These are phyloP conservation scores for Eristalis tenax DNA, from an alignment of 2,888 invertebrate genomes.

Conservation along the genomic window DNA sequence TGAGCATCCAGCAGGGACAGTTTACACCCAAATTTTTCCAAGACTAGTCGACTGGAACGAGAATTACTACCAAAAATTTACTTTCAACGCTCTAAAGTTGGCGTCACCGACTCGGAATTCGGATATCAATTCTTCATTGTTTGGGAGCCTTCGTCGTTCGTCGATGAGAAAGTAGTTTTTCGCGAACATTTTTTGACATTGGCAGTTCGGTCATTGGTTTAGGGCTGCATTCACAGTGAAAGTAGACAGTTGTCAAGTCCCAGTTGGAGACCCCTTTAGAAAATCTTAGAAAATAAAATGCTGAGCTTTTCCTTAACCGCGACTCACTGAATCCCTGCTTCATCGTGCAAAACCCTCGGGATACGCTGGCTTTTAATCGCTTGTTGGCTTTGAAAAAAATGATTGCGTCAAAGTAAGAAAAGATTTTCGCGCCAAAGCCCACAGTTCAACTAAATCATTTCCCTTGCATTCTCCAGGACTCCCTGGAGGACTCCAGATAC, in stretches of 20 bases:
- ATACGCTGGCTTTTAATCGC: slow-evolving; percentile 17
- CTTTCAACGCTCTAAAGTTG: no score
- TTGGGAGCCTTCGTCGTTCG: no score
- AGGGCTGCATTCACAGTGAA: no score
- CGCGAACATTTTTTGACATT: no score
- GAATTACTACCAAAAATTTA: no score
- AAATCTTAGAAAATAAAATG: not conserved
- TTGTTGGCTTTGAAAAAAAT: slow-evolving; percentile 8
- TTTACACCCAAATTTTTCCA: no score
- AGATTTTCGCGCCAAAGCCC: not conserved
- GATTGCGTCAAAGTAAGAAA: not conserved
- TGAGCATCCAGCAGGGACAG: no score
- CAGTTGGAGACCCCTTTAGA: not conserved
- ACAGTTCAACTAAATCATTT: not conserved
- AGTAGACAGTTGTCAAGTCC: not conserved
- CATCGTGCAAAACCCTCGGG: not conserved
- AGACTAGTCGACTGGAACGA: no score
- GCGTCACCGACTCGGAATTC: no score
- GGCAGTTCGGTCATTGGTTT: no score
- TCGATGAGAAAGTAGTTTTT: no score
- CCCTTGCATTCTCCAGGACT: slow-evolving; percentile 75
- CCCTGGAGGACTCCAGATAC: slow-evolving; percentile 79
- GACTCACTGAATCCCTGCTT: not conserved
- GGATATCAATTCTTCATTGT: no score
- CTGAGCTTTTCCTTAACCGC: slow-evolving; percentile 8